phyloP scores from a whole-genome alignment of 2,113 vertebrate species.

The Neodon shergylaensis region DNA sequence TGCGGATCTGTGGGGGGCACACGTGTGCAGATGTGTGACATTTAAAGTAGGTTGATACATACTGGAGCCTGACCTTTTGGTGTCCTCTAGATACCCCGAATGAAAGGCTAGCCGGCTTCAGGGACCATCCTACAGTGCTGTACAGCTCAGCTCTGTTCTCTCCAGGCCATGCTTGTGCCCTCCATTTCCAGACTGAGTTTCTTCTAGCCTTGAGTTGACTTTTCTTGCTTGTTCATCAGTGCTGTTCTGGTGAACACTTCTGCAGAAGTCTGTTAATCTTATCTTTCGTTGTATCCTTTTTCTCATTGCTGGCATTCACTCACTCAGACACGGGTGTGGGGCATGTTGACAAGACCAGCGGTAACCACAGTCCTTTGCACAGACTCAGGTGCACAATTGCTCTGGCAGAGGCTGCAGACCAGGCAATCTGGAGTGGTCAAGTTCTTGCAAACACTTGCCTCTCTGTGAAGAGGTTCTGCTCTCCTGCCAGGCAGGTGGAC shows the following conservation, averaged over 20 bases:
- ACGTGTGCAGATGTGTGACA: background rate
- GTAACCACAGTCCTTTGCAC: background rate
- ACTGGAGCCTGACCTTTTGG: background rate
- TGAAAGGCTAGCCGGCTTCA: accelerated
- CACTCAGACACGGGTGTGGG: background rate
- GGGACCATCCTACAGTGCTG: accelerated
- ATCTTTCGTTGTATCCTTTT: background rate
- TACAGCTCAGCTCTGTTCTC: accelerated
- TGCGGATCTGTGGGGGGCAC: background rate
- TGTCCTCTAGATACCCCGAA: accelerated
- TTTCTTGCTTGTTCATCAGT: background rate
- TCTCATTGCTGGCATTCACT: background rate
- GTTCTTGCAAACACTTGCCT: background rate
- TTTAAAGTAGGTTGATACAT: no score
- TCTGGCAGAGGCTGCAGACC: background rate
- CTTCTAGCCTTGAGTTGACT: background rate
- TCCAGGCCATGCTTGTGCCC: background rate
- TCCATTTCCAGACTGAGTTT: background rate
- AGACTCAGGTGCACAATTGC: background rate
- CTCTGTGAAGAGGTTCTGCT: background rate
- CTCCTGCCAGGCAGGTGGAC: background rate
- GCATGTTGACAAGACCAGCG: background rate
- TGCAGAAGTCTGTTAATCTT: slow-evolving; percentile 13
- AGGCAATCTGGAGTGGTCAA: no score
- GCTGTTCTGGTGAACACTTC: background rate